Conservation (phyloP, 2,888 invertebrate genomes). For the Hecatera dysodea region DNA sequence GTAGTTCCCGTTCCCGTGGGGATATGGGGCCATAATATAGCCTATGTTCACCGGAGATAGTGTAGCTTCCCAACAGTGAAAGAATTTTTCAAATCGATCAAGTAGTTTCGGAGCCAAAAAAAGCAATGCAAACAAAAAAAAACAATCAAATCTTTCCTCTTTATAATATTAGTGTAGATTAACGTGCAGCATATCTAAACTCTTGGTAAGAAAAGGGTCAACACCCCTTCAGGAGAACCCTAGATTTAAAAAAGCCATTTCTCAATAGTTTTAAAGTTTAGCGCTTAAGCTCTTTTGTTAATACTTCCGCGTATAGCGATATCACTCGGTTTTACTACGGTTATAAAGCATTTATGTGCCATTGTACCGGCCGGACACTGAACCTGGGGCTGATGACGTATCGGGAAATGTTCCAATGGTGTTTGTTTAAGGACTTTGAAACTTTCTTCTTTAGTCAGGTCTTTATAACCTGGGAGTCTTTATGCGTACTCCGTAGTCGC, state of each 20-base stretch:
- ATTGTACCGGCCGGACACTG: slow-evolving; percentile 66
- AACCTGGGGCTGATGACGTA: slow-evolving; percentile 52
- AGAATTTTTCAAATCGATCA: too few relatives aligned
- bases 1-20: too few relatives aligned
- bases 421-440: slow-evolving; percentile 26
- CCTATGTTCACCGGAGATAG: too few relatives aligned
- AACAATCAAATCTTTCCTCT: too few relatives aligned
- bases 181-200: background rate
- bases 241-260: slow-evolving; percentile 51
- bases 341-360: slow-evolving; percentile 67
- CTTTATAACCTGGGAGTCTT: too few relatives aligned
- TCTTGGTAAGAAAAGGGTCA: slow-evolving; percentile 3
- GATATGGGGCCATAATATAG: too few relatives aligned
- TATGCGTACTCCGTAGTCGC: too few relatives aligned
- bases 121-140: too few relatives aligned
- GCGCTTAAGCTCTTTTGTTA: slow-evolving; percentile 52
- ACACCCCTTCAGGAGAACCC: slow-evolving; percentile 24
- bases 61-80: too few relatives aligned
- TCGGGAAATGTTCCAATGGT: slow-evolving; percentile 46
- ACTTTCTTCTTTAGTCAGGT: slow-evolving; percentile 9
- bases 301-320: slow-evolving; percentile 62
- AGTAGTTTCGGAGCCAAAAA: too few relatives aligned
- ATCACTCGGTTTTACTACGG: slow-evolving; percentile 62
- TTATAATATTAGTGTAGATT: too few relatives aligned
- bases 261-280: slow-evolving; percentile 53